Conservation (phyloP, 2,888 invertebrate genomes). For the Oligia fasciuncula region DNA sequence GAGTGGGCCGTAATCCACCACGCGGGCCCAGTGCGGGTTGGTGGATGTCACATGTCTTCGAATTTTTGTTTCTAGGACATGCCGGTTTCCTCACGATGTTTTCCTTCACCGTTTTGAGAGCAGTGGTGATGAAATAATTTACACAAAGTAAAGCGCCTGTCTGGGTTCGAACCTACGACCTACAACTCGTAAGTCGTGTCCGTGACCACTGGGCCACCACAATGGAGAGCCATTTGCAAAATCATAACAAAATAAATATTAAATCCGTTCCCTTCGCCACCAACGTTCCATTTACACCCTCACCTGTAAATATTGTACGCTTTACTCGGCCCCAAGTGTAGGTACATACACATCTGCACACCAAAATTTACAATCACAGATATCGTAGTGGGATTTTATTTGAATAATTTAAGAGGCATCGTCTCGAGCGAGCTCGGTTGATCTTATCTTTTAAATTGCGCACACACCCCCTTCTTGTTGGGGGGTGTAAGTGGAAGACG, state of each 20-base stretch:
- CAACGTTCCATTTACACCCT: conserved; percentile 22
- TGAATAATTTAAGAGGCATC: conserved; percentile 86
- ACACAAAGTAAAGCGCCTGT: no score
- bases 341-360: conserved; percentile 76
- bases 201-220: no score
- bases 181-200: no score
- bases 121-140: no score
- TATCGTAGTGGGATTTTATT: conserved; percentile 84
- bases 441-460: conserved; percentile 86
- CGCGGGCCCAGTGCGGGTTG: no score
- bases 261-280: conserved; percentile 9
- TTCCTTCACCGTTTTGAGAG: no score
- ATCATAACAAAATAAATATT: conserved; percentile 23
- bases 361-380: conserved; percentile 86
- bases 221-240: background rate
- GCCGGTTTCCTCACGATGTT: no score
- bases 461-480: conserved; percentile 74
- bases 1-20: no score
- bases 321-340: conserved; percentile 63
- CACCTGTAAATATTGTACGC: conserved; percentile 30
- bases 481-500: conserved; percentile 14
- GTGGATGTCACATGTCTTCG: no score
- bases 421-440: conserved; percentile 71
- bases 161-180: no score
- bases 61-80: no score